Evolutionary conservation across 2,888 invertebrate genomes (phyloP).

Genomic region (Cosmopolites sordidus): DNA sequence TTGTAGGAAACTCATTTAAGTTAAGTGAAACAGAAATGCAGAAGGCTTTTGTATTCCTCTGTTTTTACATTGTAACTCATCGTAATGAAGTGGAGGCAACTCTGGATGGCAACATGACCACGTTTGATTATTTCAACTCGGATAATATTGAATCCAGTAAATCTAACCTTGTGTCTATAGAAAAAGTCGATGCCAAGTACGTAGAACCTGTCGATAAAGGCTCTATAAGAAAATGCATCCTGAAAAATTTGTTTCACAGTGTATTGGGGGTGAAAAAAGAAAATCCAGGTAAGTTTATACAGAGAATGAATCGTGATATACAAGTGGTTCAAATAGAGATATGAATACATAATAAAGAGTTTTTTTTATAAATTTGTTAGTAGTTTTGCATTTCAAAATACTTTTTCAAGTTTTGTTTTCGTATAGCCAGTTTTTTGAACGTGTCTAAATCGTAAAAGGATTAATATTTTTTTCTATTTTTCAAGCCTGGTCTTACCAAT

Average conservation of each 20-base stretch:
- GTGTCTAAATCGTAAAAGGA: too few species aligned
- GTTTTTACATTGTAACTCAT: slow-evolving; percentile 32
- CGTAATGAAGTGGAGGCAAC: slow-evolving; percentile 29
- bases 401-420: too few species aligned
- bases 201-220: slow-evolving; percentile 31
- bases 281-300: slow-evolving; percentile 27
- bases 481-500: slow-evolving; percentile 37
- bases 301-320: too few species aligned
- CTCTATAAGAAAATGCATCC: slow-evolving; percentile 54
- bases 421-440: too few species aligned
- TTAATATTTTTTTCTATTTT: neutral
- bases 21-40: slow-evolving; percentile 26
- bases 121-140: slow-evolving; percentile 33
- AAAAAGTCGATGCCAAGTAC: slow-evolving; percentile 24
- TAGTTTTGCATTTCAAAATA: too few species aligned
- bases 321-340: too few species aligned
- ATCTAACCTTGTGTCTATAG: slow-evolving; percentile 14
- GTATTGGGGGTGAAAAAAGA: slow-evolving; percentile 56
- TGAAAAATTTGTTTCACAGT: slow-evolving; percentile 62
- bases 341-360: too few species aligned
- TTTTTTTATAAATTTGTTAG: too few species aligned
- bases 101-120: slow-evolving; percentile 30
- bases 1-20: slow-evolving; percentile 9
- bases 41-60: slow-evolving; percentile 33
- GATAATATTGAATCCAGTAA: slow-evolving; percentile 23